Base-by-base conservation (phyloP, 2,888 invertebrate genomes). In the Alcis repandata region DNA sequence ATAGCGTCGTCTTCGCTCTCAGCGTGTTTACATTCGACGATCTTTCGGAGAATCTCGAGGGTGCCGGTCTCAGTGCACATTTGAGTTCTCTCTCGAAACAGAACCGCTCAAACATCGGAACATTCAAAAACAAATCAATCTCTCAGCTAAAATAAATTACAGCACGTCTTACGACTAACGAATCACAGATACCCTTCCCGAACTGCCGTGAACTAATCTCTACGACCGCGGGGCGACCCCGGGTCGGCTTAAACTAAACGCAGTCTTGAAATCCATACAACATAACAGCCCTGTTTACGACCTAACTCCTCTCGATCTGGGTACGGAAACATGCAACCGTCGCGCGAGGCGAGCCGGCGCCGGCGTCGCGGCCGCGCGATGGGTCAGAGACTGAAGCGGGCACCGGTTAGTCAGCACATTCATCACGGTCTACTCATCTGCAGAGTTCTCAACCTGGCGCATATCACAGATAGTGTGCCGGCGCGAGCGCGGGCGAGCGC, bases 111-210 rank as follows among this genome's bases (percentile, higher is more conserved):
- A 64, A 59, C 71, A 66, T 72, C 65, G 75, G 70, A 67, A 73
- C 73, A 65, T 65, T 73, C 69, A 77, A 73, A 75, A 76, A 79
- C 75, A 70, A 69, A 75, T 70, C 67, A 76, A 78, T 74, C 73
- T 71, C 71, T 78, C 72, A 76, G 77, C 75, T 79, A 77, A 83
- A 86, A 85, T 88, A 87, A 88, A 88, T 71, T 65, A 73, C 81
- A 83, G 80, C 79, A 78, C 72, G 72, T 80, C 88, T 89, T 90
- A 91, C 78, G 83, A 80, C 82, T 85, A 90, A 88, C 87, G 82
- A 92, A 93, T 93, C 92, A 93, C 92, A 93, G 92, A 91, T 91
- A 89, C 81, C 87, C 79, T 82, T 87, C 80, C 73, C 84, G 79
- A 90, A 87, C 88, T 87, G 85, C 83, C 86, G 79, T 76, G 70